phyloP scores from a whole-genome alignment of 2,797 vertebrate genomes.

The Dromococcyx pavoninus region DNA sequence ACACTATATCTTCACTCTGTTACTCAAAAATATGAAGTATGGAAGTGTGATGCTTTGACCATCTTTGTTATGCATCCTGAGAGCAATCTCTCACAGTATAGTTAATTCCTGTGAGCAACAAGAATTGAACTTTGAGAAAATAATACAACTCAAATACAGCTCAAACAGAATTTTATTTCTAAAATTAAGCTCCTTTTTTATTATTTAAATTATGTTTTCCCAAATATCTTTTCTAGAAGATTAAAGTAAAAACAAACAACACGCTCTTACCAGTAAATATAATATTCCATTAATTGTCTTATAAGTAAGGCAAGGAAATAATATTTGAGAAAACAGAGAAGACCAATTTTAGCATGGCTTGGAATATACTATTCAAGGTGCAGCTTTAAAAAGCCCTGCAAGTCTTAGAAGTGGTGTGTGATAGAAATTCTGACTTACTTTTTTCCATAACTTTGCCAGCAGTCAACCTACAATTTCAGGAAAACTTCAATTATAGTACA shows the following conservation, averaged over 20 bases:
- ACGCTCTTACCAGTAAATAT: not conserved
- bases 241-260: not conserved
- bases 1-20: not conserved
- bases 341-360: not conserved
- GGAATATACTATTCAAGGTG: not conserved
- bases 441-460: not conserved
- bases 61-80: not conserved
- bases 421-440: not conserved
- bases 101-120: not conserved
- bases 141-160: not conserved
- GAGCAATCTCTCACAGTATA: not conserved
- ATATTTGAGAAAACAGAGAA: not conserved
- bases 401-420: not conserved
- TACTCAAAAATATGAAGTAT: not conserved
- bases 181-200: not conserved
- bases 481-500: not conserved
- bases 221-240: not conserved
- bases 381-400: not conserved
- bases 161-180: not conserved
- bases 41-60: not conserved
- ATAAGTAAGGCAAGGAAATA: not conserved
- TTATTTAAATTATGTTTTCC: not conserved
- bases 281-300: not conserved
- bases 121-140: not conserved
- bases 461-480: slow-evolving; percentile 18